Base-by-base conservation (phyloP, 1,140 invertebrate species). In the Anagrus nilaparvatae region DNA sequence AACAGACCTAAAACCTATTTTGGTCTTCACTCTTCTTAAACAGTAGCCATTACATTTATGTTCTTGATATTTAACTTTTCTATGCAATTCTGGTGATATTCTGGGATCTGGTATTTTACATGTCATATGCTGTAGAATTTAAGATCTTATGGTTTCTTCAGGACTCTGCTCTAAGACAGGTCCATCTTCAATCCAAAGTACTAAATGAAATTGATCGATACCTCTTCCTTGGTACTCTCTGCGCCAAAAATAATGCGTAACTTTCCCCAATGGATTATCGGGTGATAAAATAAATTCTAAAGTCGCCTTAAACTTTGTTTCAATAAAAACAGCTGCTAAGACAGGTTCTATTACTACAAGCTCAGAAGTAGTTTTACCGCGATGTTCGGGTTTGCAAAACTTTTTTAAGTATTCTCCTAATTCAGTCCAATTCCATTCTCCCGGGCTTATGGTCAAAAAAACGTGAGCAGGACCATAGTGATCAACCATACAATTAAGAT, bases 381-480 rank as follows among this genome's bases (percentile, higher is more conserved):
- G 39, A 27, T 34, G 9, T 31, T 29, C 16, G 6, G 39, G 29
- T 16, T 21, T 36, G 43, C 53, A 51, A 10, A 53, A 44, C 10
- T 12, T 16, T 21, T 43, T 20, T n/a, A 53, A 37, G 27, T 49
- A 55, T 13, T 47, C 14, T 38, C 35, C 27, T 24, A 56, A 43
- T 18, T 47, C 47, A 10, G 51, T 18, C 56, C 58, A 63, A 19
- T 51, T 34, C 49, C 51, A 61, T 44, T 63, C 56, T 12, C 48
- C 49, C n/a, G 56, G 54, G 43, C 59, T 60, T n/a, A 60, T 43
- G 16, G 60, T 59, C 1, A 62, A 27, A 50, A 59, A 63, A 51
- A 54, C 60, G 3, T 51, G 59, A 20, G 53, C 52, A 10, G 55
- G 52, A n/a, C 56, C 56, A 25, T 37, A 37, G 8, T 37, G 21